A percentile compares a stretch with the other conserved stretches of the same genome.
Conservation (phyloP, 2,888 invertebrate genomes). For the Exephanes ischioxanthus region DNA sequence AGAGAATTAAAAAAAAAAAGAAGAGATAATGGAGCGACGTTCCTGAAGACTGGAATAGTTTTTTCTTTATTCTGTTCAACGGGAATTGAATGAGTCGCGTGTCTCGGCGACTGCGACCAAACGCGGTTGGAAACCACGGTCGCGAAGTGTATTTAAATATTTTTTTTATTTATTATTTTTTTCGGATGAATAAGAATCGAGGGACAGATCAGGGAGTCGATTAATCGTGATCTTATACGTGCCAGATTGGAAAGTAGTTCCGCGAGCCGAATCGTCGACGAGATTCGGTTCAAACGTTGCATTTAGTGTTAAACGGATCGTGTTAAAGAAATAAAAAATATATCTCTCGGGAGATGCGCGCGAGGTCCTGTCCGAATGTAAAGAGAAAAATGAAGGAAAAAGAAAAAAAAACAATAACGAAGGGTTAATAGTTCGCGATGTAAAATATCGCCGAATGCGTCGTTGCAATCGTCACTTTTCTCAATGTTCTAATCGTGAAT, state of each 20-base stretch:
- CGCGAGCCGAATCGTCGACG: constrained; percentile 24
- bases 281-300: constrained; percentile 45
- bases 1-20: constrained; percentile 1
- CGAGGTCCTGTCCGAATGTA: background rate
- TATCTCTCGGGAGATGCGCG: constrained; percentile 4
- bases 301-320: constrained; percentile 41
- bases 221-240: constrained; percentile 45
- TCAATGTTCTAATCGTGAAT: constrained; percentile 19
- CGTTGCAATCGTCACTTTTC: constrained; percentile 56
- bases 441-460: constrained; percentile 29
- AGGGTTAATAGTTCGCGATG: background rate
- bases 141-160: background rate
- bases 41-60: constrained; percentile 15
- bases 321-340: background rate
- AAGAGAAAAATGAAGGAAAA: background rate
- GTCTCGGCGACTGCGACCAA: constrained; percentile 5
- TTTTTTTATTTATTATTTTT: constrained; percentile 30
- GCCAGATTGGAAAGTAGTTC: constrained; percentile 56
- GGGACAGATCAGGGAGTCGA: constrained; percentile 16
- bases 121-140: constrained; percentile 41
- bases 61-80: constrained; percentile 12
- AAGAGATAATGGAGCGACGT: constrained; percentile 17
- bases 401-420: background rate
- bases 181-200: background rate
- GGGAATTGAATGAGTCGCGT: constrained; percentile 51